Percentiles rank a stretch among this genome's conserved stretches.
These are phyloP conservation scores for Drosophila burlai DNA, from an alignment of 1,140 invertebrate genomes.

Conservation along the genomic window DNA sequence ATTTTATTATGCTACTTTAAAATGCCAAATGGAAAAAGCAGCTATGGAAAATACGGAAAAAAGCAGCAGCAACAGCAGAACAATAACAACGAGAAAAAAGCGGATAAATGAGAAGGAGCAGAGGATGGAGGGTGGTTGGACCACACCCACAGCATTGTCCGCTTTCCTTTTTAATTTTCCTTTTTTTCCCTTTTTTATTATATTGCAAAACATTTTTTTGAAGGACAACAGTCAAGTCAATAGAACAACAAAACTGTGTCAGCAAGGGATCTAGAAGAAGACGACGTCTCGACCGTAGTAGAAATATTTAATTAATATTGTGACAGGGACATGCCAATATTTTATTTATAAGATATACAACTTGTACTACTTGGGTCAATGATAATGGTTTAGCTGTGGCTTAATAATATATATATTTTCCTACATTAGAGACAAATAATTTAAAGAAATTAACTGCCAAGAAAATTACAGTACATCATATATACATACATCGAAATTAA, in stretches of 20 bases:
- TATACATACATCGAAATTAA: not conserved
- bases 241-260: slow-evolving; percentile 25
- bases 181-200: slow-evolving; percentile 26
- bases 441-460: no score
- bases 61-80: slow-evolving; percentile 14
- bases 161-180: slow-evolving; percentile 50
- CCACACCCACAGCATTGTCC: slow-evolving; percentile 46
- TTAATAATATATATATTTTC: not conserved
- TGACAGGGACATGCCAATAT: slow-evolving; percentile 29
- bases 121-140: not conserved
- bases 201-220: slow-evolving; percentile 55
- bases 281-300: slow-evolving; percentile 5
- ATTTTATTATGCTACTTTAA: slow-evolving; percentile 79
- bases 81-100: slow-evolving; percentile 15
- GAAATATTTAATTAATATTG: slow-evolving; percentile 54
- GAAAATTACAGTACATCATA: not conserved
- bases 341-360: not conserved
- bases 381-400: not conserved
- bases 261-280: slow-evolving; percentile 14
- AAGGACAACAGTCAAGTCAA: slow-evolving; percentile 60
- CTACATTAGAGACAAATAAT: not conserved
- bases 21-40: slow-evolving; percentile 51
- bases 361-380: not conserved
- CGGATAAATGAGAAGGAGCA: slow-evolving; percentile 15
- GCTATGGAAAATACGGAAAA: slow-evolving; percentile 33